A percentile compares a stretch with the other conserved stretches of the same genome.
Evolutionary conservation across 2,113 vertebrate genomes (phyloP).

Genomic region (Trinectes maculatus): DNA sequence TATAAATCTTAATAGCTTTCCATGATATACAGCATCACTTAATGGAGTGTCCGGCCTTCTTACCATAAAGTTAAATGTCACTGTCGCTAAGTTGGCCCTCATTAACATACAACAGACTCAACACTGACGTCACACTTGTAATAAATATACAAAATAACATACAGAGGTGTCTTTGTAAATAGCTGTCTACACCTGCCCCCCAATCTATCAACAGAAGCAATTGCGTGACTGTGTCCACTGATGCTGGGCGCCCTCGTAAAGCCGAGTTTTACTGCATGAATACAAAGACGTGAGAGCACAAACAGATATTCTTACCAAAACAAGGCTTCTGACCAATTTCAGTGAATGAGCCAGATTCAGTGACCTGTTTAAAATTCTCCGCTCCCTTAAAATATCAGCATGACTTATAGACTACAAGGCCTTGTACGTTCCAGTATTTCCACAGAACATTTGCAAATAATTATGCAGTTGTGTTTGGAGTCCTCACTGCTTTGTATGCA

Average conservation of each 20-base stretch:
- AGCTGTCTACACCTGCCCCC: constrained; percentile 43
- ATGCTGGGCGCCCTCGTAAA: constrained; percentile 48
- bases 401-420: constrained; percentile 26
- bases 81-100: constrained; percentile 37
- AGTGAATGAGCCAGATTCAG: constrained; percentile 57
- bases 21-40: constrained; percentile 54
- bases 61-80: constrained; percentile 73
- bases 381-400: constrained; percentile 67
- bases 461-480: constrained; percentile 47
- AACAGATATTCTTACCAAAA: constrained; percentile 30
- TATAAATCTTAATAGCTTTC: constrained; percentile 69
- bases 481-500: constrained; percentile 25
- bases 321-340: constrained; percentile 50
- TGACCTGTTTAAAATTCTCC: constrained; percentile 48
- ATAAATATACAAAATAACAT: constrained; percentile 71
- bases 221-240: constrained; percentile 2
- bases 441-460: constrained; percentile 25
- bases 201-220: background rate
- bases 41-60: constrained; percentile 57
- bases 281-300: constrained; percentile 42
- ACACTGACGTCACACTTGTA: constrained; percentile 43
- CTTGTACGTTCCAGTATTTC: constrained; percentile 29
- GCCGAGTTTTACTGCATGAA: constrained; percentile 50
- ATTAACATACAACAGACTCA: constrained; percentile 58
- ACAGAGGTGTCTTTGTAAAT: constrained; percentile 38